phyloP scores from a whole-genome alignment of 1,140 invertebrate species.

The Drosophila pachea region DNA sequence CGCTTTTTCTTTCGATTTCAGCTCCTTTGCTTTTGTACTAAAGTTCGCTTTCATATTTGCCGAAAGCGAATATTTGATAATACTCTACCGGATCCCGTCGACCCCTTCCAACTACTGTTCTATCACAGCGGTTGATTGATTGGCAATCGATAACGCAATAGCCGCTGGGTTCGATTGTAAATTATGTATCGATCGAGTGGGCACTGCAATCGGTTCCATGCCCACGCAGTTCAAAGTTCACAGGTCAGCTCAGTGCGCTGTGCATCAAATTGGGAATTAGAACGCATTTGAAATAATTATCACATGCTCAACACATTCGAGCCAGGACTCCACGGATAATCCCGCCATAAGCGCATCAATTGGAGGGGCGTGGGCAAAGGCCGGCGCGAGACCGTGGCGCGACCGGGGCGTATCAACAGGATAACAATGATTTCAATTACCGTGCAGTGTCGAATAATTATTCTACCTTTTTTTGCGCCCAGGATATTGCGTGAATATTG shows the following conservation, averaged over 20 bases:
- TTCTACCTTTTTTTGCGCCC: constrained; percentile 63
- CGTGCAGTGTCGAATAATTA: constrained; percentile 77
- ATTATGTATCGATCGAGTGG: constrained; percentile 34
- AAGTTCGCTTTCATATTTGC: constrained; percentile 72
- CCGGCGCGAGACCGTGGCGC: not conserved
- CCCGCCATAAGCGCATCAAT: constrained; percentile 56
- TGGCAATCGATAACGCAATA: constrained; percentile 24
- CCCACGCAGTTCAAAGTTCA: too few relatives aligned
- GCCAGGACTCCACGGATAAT: constrained; percentile 62
- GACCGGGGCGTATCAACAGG: constrained; percentile 49
- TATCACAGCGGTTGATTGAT: constrained; percentile 36
- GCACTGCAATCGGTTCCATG: too few relatives aligned
- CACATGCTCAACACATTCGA: constrained; percentile 36
- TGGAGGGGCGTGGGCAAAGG: not conserved
- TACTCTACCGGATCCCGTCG: constrained; percentile 42
- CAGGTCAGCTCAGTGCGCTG: too few relatives aligned
- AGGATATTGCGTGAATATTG: constrained; percentile 65
- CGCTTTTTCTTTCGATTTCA: constrained; percentile 20
- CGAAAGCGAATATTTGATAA: constrained; percentile 63
- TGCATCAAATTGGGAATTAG: constrained; percentile 33
- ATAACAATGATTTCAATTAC: constrained; percentile 78
- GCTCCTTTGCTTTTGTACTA: constrained; percentile 19
- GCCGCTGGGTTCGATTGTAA: constrained; percentile 34
- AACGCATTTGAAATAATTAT: constrained; percentile 56
- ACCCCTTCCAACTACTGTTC: constrained; percentile 24